A percentile compares a stretch with the other conserved stretches of the same genome.
Evolutionary conservation across 2,888 invertebrate species (phyloP).

Genomic region (Brachylomia viminalis): DNA sequence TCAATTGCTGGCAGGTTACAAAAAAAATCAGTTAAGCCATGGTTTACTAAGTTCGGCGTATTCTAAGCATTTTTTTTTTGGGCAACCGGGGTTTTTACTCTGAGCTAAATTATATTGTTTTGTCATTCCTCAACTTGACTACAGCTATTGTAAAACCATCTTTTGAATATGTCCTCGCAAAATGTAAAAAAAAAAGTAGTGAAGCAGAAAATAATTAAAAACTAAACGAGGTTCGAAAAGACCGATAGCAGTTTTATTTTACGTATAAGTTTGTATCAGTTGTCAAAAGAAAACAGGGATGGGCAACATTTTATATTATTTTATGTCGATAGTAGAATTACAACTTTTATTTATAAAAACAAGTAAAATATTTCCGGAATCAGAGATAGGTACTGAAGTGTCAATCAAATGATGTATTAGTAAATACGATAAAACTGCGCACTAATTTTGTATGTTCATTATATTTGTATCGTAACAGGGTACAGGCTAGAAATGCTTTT

Average conservation of each 20-base stretch:
- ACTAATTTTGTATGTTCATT: neutral
- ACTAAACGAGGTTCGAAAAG: neutral
- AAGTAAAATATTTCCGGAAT: slow-evolving; percentile 10
- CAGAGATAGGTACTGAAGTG: neutral
- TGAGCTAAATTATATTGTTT: neutral
- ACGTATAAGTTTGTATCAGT: slow-evolving; percentile 18
- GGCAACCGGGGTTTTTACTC: neutral
- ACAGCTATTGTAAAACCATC: neutral
- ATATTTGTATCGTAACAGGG: neutral
- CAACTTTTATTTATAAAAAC: slow-evolving; percentile 3
- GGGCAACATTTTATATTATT: neutral
- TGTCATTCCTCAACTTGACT: neutral
- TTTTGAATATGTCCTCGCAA: neutral
- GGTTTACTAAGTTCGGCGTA: neutral
- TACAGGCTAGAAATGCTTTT: no score
- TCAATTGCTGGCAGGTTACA: neutral
- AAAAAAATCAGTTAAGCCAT: neutral
- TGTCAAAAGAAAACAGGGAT: slow-evolving; percentile 10
- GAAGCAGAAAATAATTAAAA: neutral
- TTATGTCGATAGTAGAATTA: neutral
- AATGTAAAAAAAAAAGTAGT: neutral
- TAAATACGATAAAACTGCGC: neutral
- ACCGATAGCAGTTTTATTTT: neutral
- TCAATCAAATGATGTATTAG: neutral
- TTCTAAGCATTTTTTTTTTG: neutral